phyloP scores from a whole-genome alignment of 2,888 invertebrate species.

The Melieria omissa region DNA sequence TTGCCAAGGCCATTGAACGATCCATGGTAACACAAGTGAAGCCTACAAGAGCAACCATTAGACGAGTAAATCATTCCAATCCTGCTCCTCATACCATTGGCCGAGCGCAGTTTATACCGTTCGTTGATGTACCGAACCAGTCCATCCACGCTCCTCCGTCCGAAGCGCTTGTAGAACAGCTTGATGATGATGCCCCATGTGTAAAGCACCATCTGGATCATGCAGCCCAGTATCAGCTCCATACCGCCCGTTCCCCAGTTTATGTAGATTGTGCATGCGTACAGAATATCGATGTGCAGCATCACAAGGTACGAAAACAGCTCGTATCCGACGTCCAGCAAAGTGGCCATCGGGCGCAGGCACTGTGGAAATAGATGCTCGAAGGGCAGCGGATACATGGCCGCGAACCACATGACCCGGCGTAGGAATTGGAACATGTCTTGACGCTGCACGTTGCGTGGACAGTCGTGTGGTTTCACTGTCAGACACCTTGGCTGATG shows the following conservation, averaged over 20 bases:
- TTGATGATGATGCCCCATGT: conserved; percentile 54
- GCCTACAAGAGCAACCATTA: conserved; percentile 41
- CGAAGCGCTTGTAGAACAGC: conserved; percentile 54
- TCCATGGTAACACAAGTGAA: conserved; percentile 56
- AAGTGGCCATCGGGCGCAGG: too few species aligned
- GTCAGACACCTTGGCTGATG: too few species aligned
- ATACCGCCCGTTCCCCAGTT: conserved; percentile 47
- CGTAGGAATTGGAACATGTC: conserved; percentile 55
- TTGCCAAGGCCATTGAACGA: conserved; percentile 45
- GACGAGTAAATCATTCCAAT: too few species aligned
- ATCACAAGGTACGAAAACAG: conserved; percentile 47
- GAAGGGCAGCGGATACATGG: conserved; percentile 49
- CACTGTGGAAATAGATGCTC: conserved; percentile 16
- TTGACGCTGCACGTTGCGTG: conserved; percentile 38
- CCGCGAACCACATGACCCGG: conserved; percentile 47
- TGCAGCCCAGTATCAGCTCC: conserved; percentile 52
- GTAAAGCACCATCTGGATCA: conserved; percentile 56
- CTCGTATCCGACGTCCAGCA: conserved; percentile 42
- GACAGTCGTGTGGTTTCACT: not conserved
- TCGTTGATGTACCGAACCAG: conserved; percentile 50
- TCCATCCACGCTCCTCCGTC: conserved; percentile 40
- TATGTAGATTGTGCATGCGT: conserved; percentile 49
- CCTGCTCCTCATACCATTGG: conserved; percentile 38
- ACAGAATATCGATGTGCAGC: conserved; percentile 49
- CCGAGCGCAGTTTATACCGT: conserved; percentile 50